Evolutionary conservation across 2,113 vertebrate species (phyloP).

Genomic region (Mirza zaza): DNA sequence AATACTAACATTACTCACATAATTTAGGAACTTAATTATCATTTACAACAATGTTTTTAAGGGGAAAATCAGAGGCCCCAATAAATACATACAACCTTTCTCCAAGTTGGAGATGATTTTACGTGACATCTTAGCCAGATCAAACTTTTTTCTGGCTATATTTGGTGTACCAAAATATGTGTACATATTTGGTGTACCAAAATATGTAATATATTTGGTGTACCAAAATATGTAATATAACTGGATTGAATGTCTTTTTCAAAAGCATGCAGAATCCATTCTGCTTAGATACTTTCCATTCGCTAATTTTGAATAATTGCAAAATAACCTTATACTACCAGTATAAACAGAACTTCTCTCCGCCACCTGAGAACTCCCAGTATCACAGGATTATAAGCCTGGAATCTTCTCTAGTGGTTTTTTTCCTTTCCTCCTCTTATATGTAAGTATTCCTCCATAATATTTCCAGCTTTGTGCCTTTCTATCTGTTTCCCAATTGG

Average conservation of each 20-base stretch:
- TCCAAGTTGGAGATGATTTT: not conserved
- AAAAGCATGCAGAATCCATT: not conserved
- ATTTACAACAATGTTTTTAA: not conserved
- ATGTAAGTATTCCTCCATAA: not conserved
- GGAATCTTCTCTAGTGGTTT: not conserved
- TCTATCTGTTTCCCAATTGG: not conserved
- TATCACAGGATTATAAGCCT: not conserved
- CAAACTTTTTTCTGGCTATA: not conserved
- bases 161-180: not conserved
- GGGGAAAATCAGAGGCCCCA: not conserved
- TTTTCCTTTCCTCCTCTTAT: not conserved
- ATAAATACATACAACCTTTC: constrained; percentile 1
- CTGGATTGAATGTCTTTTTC: not conserved
- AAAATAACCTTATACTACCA: not conserved
- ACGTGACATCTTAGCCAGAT: not conserved
- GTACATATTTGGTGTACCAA: not conserved
- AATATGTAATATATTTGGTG: not conserved
- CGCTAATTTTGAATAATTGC: not conserved
- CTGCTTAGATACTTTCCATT: constrained; percentile 21
- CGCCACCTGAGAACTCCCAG: not conserved
- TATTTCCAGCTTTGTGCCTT: not conserved
- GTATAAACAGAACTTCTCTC: not conserved
- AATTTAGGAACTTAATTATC: not conserved
- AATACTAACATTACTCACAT: not conserved
- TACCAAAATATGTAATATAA: not conserved